Base-by-base conservation (phyloP, 2,888 invertebrate species). In the Tiliacea aurago region DNA sequence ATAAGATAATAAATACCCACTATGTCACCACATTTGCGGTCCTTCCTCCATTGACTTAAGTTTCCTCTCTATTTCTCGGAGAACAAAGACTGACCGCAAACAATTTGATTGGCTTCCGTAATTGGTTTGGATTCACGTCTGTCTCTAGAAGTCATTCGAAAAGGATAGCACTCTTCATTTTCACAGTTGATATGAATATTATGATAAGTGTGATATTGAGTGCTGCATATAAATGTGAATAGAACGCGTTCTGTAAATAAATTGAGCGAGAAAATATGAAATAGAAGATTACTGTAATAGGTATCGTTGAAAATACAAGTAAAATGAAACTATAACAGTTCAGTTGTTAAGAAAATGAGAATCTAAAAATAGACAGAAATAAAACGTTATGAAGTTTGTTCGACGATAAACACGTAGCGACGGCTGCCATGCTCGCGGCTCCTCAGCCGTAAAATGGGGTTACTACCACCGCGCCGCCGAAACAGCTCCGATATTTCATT, bases 401-500 rank as follows among this genome's bases (percentile, higher is more conserved):
- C 80, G 85, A 84, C 88, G 86, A 91, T 91, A 91, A 90, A 90
- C 87, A 87, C 87, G 86, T 86, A 83, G 61, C 78, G 58, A 76
- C 70, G 61, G 71, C 62, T 69, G 80, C 73, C 63, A 23, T 59
- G 76, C 73, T 81, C 80, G 79, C 75, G 81, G 71, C 83, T 81
- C 80, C 81, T 87, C 87, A 87, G 88, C 87, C 92, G 89, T 90
- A 89, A 91, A 92, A 91, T 90, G 89, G 89, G 88, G 87, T 89
- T 85, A 64, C 62, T 68, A 73, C 86, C 86, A 80, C 76, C 87
- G 76, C 87, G 82, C 73, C 88, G 74, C 84, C 88, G 83, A 89
- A 91, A 91, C 90, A 87, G 87, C 87, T 83, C 82, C 85, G 79
- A 92, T 91, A 91, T 91, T 91, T 92, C 88, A 90, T 88, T 89